Evolutionary conservation across 1,140 invertebrate genomes (phyloP), one percentile per base, ranked within the genome.

Genomic region (Copidosoma floridanum): DNA sequence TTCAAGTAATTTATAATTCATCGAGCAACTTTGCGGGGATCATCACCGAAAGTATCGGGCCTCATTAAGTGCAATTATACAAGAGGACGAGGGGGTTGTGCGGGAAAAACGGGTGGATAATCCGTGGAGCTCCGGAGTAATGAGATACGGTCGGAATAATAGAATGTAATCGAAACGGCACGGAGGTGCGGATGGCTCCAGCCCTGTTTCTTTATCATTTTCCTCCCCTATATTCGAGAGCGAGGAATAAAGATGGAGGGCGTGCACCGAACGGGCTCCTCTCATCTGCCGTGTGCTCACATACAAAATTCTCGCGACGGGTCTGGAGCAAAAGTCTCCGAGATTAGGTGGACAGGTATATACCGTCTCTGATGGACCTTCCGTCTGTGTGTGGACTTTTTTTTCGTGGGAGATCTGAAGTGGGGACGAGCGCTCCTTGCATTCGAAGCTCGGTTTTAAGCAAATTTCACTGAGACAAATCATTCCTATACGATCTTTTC

Each of bases 151-250:
- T n/a, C n/a, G 52, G 57, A 61, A 71, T 76, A 76, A 77, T 77
- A 75, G 74, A 78, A 78, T 77, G 72, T 73, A 69, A 71, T 72
- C 71, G 70, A 72, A 76, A 77, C 76, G 73, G 76, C 74, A 65
- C 53, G 69, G n/a, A 75, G 68, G 65, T 70, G 44, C 44, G 27
- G 44, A 32, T 12, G 12, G 29, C 6, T 6, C 29, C 6, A 32
- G 29, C 29, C 29, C 6, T 8, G 29, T 47, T 26, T 47, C 14
- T 27, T 16, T n/a, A n/a, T n/a, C n/a, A n/a, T n/a, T n/a, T n/a
- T n/a, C n/a, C n/a, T n/a, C n/a, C n/a, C n/a, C n/a, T n/a, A n/a
- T n/a, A n/a, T n/a, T n/a, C n/a, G n/a, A n/a, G n/a, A 65, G 47
- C 37, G 32, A 40, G 44, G 57, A 65, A 66, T 64, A 70, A 68